Conservation (phyloP, 2,113 vertebrate species). For the Chlamydotis undulata region DNA sequence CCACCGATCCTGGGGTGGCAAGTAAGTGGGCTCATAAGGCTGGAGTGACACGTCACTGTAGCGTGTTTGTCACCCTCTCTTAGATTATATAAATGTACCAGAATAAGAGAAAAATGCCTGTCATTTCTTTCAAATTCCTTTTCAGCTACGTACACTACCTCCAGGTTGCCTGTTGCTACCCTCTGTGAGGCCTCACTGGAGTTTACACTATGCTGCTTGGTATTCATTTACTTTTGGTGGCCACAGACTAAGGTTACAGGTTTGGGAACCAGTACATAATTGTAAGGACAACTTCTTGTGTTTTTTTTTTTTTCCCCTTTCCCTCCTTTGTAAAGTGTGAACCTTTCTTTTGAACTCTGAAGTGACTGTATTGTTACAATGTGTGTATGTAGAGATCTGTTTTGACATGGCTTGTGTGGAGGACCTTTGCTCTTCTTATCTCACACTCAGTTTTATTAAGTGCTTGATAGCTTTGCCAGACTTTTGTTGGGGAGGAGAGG, state of each 20-base stretch:
- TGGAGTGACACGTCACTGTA: neutral
- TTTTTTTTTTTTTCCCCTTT: neutral
- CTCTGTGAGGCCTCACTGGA: neutral
- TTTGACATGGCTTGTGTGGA: conserved; percentile 38
- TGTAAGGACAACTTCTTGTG: conserved; percentile 9
- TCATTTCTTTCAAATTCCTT: conserved; percentile 2
- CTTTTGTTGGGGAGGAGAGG: neutral
- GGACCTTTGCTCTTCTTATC: conserved; percentile 39
- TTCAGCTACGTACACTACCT: conserved; percentile 10
- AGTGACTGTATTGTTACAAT: conserved; percentile 18
- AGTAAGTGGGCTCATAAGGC: neutral
- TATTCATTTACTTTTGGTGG: conserved; percentile 21
- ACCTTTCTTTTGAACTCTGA: conserved; percentile 39
- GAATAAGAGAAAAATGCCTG: neutral
- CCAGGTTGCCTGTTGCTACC: neutral
- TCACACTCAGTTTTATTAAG: conserved; percentile 28
- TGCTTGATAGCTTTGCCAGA: conserved; percentile 3
- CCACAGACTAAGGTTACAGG: conserved; percentile 11
- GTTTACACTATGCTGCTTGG: conserved; percentile 25
- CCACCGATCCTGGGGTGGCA: neutral
- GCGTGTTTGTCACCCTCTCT: neutral
- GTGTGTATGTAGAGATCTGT: conserved; percentile 28
- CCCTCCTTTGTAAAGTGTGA: conserved; percentile 42
- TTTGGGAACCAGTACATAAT: conserved; percentile 39
- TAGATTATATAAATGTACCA: neutral